Percentiles rank a stretch among this genome's conserved stretches.
phyloP scores from a whole-genome alignment of 2,888 invertebrate species.

The Pherbina coryleti region DNA sequence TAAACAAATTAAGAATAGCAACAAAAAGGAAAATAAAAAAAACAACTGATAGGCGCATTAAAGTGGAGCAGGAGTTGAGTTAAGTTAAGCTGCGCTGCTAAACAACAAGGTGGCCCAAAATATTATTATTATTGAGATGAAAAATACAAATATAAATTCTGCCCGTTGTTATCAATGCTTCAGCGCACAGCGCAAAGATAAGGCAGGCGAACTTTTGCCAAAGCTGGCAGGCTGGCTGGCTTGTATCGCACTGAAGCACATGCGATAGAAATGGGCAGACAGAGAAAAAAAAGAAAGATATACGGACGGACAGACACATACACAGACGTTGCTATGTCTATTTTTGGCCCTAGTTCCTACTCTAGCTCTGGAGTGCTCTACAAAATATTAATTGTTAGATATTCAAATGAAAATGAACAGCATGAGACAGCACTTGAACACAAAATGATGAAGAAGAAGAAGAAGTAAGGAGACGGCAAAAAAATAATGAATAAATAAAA shows the following conservation, averaged over 20 bases:
- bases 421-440: not conserved
- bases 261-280: too few species aligned
- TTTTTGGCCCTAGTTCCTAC: too few species aligned
- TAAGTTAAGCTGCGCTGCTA: not conserved
- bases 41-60: slow-evolving; percentile 9
- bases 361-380: too few species aligned
- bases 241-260: too few species aligned
- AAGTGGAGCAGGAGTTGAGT: too few species aligned
- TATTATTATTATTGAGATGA: not conserved
- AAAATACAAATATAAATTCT: not conserved
- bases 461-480: not conserved
- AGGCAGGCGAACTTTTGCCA: not conserved
- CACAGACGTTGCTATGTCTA: not conserved
- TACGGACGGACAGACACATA: too few species aligned
- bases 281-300: too few species aligned
- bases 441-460: not conserved
- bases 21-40: slow-evolving; percentile 42
- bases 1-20: slow-evolving; percentile 54
- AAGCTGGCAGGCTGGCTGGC: not conserved
- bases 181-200: not conserved
- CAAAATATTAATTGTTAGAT: not conserved
- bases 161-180: not conserved
- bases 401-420: not conserved
- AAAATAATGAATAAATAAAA: not conserved
- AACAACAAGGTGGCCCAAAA: not conserved